Evolutionary conservation across 2,113 vertebrate species (phyloP).

Genomic region (Pachycephala philippinensis): DNA sequence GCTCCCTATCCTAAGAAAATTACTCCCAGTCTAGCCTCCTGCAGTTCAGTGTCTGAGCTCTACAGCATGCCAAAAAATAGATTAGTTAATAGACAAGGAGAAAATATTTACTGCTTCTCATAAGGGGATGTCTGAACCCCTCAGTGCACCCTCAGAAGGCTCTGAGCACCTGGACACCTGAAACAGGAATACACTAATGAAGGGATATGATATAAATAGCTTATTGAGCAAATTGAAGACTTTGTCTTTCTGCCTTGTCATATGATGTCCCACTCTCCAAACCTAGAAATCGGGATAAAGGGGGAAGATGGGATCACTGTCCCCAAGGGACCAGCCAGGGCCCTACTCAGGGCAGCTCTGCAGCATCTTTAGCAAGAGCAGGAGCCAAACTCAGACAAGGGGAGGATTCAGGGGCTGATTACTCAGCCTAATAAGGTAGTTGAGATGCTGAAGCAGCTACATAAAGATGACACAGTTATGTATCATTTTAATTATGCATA

Average conservation of each 20-base stretch:
- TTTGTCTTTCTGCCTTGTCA: background rate
- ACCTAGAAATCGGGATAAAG: background rate
- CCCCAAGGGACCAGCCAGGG: background rate
- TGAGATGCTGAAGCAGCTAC: background rate
- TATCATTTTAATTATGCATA: constrained; percentile 29
- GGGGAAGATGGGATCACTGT: rapidly evolving
- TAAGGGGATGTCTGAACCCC: background rate
- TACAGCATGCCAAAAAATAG: background rate
- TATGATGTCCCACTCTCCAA: background rate
- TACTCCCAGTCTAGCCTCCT: background rate
- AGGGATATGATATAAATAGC: background rate
- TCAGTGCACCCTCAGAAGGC: background rate
- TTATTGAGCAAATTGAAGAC: background rate
- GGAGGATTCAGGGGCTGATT: background rate
- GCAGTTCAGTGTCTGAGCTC: background rate
- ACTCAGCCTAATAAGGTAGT: background rate
- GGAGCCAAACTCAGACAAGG: background rate
- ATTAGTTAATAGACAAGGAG: background rate
- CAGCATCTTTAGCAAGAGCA: background rate
- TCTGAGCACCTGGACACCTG: background rate
- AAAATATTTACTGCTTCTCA: background rate
- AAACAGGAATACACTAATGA: background rate
- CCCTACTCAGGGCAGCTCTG: background rate
- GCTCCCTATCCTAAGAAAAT: background rate
- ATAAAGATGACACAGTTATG: background rate